phyloP scores from a whole-genome alignment of 2,797 vertebrate species.

The Sarcoramphus papa region DNA sequence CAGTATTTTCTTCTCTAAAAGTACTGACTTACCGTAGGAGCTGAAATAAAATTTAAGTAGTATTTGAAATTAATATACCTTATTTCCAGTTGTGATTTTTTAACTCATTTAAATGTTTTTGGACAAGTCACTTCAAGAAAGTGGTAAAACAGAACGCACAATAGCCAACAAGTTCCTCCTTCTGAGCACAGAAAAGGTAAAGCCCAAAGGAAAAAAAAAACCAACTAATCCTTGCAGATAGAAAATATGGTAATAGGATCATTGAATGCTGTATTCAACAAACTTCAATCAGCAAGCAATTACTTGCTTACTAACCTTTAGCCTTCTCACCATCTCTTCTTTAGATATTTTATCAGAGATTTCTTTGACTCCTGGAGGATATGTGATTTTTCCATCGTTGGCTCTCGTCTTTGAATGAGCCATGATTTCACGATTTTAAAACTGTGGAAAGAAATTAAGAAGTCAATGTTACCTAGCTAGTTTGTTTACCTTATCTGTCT shows the following conservation, averaged over 20 bases:
- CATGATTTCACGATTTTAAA: constrained; percentile 85
- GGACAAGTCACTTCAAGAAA: background rate
- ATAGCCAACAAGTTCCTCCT: background rate
- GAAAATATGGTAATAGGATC: background rate
- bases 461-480: background rate
- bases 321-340: constrained; percentile 97
- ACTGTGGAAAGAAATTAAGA: constrained; percentile 68
- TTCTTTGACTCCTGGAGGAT: constrained; percentile 98
- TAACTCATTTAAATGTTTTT: background rate
- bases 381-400: constrained; percentile 98
- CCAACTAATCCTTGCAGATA: background rate
- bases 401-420: constrained; percentile 98
- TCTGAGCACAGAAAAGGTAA: background rate
- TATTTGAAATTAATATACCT: background rate
- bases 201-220: background rate
- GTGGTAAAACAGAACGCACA: background rate
- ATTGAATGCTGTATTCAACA: background rate
- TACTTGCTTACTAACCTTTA: constrained; percentile 84
- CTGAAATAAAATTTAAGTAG: background rate
- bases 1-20: background rate
- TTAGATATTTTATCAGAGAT: constrained; percentile 99
- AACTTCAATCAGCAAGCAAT: background rate
- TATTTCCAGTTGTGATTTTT: background rate
- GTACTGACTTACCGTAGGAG: background rate
- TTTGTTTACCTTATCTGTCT: background rate